Conservation (phyloP, 2,888 invertebrate species). For the Platypus cylindrus region DNA sequence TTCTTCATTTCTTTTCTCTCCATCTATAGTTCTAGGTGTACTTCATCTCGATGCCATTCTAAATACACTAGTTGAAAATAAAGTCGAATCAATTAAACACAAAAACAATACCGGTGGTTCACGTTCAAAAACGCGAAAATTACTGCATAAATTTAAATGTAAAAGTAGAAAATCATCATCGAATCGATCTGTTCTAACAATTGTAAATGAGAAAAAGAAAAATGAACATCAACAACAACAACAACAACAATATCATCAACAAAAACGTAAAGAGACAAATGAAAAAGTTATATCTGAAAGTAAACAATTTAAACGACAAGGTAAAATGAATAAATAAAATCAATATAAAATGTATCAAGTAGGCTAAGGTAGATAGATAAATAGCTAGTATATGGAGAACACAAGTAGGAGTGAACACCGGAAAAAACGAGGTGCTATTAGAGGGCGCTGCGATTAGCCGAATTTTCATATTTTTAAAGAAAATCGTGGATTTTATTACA, state of each 20-base stretch:
- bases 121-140: slow-evolving; percentile 34
- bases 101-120: slow-evolving; percentile 30
- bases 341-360: too few relatives aligned
- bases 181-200: slow-evolving; percentile 14
- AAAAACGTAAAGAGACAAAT: slow-evolving; percentile 16
- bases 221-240: too few relatives aligned
- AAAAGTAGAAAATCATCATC: slow-evolving; percentile 11
- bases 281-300: slow-evolving; percentile 9
- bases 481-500: too few relatives aligned
- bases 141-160: slow-evolving; percentile 27
- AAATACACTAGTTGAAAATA: slow-evolving; percentile 57
- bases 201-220: slow-evolving; percentile 13
- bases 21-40: slow-evolving; percentile 35
- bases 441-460: too few relatives aligned
- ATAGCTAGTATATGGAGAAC: too few relatives aligned
- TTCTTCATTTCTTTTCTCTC: slow-evolving; percentile 4
- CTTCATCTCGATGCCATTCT: slow-evolving; percentile 56
- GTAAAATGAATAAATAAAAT: too few relatives aligned
- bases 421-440: too few relatives aligned
- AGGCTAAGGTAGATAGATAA: too few relatives aligned
- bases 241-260: too few relatives aligned
- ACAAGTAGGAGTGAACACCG: too few relatives aligned
- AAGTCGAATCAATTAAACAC: slow-evolving; percentile 49
- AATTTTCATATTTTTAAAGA: too few relatives aligned
- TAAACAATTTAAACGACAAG: slow-evolving; percentile 15